A percentile compares a stretch with the other conserved stretches of the same genome.
Evolutionary conservation across 1,140 invertebrate species (phyloP).

Genomic region (Aphis craccivora): DNA sequence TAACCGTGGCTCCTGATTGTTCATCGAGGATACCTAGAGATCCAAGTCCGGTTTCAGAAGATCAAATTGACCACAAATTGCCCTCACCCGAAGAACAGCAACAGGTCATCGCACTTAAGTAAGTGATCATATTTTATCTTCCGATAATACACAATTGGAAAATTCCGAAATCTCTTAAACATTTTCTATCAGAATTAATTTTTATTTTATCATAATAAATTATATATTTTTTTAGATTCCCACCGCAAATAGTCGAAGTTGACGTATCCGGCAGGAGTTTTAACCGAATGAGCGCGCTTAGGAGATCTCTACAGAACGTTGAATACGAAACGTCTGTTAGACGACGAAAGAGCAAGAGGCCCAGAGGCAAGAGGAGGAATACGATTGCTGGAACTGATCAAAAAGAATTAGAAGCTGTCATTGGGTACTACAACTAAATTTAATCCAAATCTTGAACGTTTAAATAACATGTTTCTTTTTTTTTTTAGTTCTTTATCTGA

Average conservation of each 20-base stretch:
- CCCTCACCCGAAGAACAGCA: constrained; percentile 84
- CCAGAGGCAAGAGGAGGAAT: constrained; percentile 83
- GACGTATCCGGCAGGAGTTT: constrained; percentile 86
- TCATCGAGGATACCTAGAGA: constrained; percentile 66
- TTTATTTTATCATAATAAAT: not conserved
- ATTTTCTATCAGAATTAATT: not conserved
- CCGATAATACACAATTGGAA: not conserved
- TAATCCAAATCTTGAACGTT: not conserved
- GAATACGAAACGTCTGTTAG: constrained; percentile 61
- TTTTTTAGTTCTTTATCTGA: constrained; percentile 68
- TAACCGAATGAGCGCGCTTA: constrained; percentile 82
- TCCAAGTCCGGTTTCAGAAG: constrained; percentile 61
- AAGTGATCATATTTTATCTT: constrained; percentile 63
- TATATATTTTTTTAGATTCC: constrained; percentile 72
- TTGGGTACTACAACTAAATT: constrained; percentile 58
- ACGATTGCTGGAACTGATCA: constrained; percentile 88
- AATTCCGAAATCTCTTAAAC: not conserved
- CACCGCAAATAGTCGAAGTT: constrained; percentile 84
- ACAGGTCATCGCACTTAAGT: constrained; percentile 80
- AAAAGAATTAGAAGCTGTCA: constrained; percentile 73
- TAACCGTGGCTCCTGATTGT: constrained; percentile 79
- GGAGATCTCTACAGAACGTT: constrained; percentile 77
- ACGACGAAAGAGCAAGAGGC: constrained; percentile 76
- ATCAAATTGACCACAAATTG: constrained; percentile 73
- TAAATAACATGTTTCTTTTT: constrained; percentile 25